phyloP scores from a whole-genome alignment of 2,888 invertebrate species.

The Arge pagana region DNA sequence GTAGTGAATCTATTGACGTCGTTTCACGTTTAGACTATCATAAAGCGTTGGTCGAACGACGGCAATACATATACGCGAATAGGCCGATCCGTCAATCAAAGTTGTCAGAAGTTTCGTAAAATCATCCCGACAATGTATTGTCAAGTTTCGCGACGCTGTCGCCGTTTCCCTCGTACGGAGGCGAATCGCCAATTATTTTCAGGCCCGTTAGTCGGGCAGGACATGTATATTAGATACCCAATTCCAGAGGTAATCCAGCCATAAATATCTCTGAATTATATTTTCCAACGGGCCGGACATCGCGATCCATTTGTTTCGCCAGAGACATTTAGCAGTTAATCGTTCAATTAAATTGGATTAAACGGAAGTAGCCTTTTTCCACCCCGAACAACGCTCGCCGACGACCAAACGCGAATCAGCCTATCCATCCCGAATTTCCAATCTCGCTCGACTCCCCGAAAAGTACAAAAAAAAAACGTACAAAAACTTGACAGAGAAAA shows the following conservation, averaged over 20 bases:
- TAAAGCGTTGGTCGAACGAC: neutral
- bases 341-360: constrained; percentile 58
- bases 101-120: constrained; percentile 20
- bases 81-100: constrained; percentile 19
- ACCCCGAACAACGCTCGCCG: too few relatives aligned
- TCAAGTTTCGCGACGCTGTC: neutral
- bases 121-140: constrained; percentile 6
- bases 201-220: constrained; percentile 41
- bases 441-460: too few relatives aligned
- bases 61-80: constrained; percentile 9
- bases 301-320: constrained; percentile 29
- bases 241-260: constrained; percentile 54
- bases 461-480: too few relatives aligned
- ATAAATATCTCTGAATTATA: constrained; percentile 58
- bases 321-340: constrained; percentile 55
- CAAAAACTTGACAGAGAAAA: too few relatives aligned
- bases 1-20: constrained; percentile 37
- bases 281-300: constrained; percentile 44
- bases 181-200: constrained; percentile 43
- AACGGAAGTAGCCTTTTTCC: constrained; percentile 52
- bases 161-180: neutral
- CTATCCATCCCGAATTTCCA: too few relatives aligned
- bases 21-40: neutral
- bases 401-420: too few relatives aligned
- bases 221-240: constrained; percentile 54